Evolutionary conservation across 2,888 invertebrate genomes (phyloP), one percentile per base, ranked within the genome.

Genomic region (Amphipyra berbera): DNA sequence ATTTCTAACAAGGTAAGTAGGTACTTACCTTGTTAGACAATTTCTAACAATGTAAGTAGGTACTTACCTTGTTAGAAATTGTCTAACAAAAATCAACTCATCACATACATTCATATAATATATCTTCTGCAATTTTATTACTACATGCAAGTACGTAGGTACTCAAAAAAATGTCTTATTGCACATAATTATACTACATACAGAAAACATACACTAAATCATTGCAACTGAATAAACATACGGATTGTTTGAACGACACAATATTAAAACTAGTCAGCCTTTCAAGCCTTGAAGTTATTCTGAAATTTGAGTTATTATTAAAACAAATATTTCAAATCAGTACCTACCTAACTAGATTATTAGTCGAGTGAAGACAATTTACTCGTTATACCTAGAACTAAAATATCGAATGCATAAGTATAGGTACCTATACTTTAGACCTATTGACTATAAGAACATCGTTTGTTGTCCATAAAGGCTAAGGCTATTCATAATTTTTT

Each of bases 221-320:
- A 0, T 41, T 55, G 14, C 48, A 54, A 56, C 13, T 49, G 38
- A 49, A 44, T 46, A 55, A 40, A 53, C 45, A 53, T 42, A 55
- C 42, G 38, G 55, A 50, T 48, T 33, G 33, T 48, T 47, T 37
- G 8, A 61, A 68, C 66, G 54, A 15, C 61, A 79, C 74, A 71
- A 58, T 61, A 63, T 64, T 77, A 79, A 48, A 74, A 63, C 85
- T 89, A 89, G 68, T 90, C 90, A 90, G 90, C 88, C 89, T 90
- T 90, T 79, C 35, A 82, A 88, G 83, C 85, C 68, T 81, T 74
- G 56, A 54, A 49, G 37, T 42, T 44, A 45, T 46, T 56, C 48
- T 15, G 41, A 57, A 67, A 61, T 55, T 33, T 61, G 21, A 21
- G 21, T 21, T 21, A 21, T 21, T 21, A 1, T 1, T 21, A 21